A percentile compares a stretch with the other conserved stretches of the same genome.
phyloP scores from a whole-genome alignment of 2,113 vertebrate genomes.

The Genyomyrus donnyi region DNA sequence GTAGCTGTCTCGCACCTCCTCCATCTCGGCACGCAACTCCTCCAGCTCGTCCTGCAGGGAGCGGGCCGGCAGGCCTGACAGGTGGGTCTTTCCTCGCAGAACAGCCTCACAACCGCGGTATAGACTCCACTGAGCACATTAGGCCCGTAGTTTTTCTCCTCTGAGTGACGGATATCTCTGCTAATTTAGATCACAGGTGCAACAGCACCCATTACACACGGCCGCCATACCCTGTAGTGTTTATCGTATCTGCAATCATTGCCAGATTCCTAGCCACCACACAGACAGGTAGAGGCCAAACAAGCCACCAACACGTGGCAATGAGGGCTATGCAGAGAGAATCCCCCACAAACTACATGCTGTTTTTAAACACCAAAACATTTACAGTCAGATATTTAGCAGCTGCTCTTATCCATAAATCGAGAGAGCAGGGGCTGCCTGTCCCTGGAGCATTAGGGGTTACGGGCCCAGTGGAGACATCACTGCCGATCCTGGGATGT shows the following conservation, averaged over 20 bases:
- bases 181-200: background rate
- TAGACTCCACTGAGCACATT: background rate
- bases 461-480: background rate
- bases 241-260: background rate
- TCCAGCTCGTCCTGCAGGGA: slow-evolving; percentile 85
- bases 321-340: background rate
- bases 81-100: background rate
- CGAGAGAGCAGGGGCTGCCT: background rate
- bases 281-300: background rate
- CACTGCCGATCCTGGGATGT: background rate
- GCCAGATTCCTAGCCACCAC: background rate
- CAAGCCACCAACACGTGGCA: background rate
- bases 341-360: background rate
- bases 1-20: slow-evolving; percentile 95
- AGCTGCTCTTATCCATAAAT: background rate
- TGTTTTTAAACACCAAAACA: background rate
- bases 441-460: background rate
- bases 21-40: slow-evolving; percentile 95
- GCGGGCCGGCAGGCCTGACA: background rate
- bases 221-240: background rate
- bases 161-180: background rate
- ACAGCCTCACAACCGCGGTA: background rate
- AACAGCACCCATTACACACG: background rate
- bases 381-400: background rate
- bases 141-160: background rate